Evolutionary conservation across 2,888 invertebrate species (phyloP), one percentile per base, ranked within the genome.

Genomic region (Therioaphis trifolii): DNA sequence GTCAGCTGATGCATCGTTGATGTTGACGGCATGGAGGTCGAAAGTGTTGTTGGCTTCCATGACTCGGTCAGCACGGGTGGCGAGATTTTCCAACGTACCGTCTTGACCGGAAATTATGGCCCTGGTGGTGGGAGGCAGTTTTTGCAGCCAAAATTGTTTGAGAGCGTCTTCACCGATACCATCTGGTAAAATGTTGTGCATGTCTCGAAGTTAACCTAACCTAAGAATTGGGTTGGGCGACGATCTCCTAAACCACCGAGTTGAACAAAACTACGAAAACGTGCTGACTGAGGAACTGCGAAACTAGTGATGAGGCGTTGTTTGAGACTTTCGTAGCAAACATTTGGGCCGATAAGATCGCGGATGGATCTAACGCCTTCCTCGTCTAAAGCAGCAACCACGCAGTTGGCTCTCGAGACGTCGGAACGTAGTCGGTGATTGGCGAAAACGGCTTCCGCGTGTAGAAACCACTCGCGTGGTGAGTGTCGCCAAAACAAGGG

Each of bases 191-290:
- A 55, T 15, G 21, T 55, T 11, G 55, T 15, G 55, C 55, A 55
- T 55, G 55, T 15, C 55, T 4, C 55, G 63, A 14, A n/a, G n/a
- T n/a, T n/a, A n/a, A n/a, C n/a, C n/a, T n/a, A n/a, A n/a, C n/a
- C n/a, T n/a, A 66, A 35, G 18, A 68, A 40, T 43, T 40, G 68
- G 3, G 68, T 9, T 43, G 68, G 68, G 1, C 40, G 43, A 11
- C 68, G 14, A 43, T 68, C 68, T n/a, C 68, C 68, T 43, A 68
- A 21, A 68, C 68, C n/a, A 18, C 68, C 68, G 2, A 40, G 68
- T 11, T 43, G 68, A 4, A 68, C 68, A 40, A 68, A 40, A 40
- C 43, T 68, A 9, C 40, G 68, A 4, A 68, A 68, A 11, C 40
- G 68, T n/a, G 68, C 21, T 0, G 35, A 4, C 12, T 35, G 68